Evolutionary conservation across 2,888 invertebrate genomes (phyloP).

Genomic region (Acleris holmiana): DNA sequence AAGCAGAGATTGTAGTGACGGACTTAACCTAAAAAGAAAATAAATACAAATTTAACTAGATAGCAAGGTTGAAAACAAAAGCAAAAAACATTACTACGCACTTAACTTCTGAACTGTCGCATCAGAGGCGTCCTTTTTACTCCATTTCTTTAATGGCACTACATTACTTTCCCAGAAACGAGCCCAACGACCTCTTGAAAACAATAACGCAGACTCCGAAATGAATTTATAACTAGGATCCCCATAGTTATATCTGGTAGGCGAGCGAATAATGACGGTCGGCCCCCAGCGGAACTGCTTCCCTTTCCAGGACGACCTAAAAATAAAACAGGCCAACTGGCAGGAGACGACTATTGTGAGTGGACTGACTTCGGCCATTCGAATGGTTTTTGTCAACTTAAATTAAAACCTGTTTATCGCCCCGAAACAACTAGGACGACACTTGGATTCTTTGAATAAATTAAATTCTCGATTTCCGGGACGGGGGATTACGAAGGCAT

Average conservation of each 20-base stretch:
- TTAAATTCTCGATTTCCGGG: constrained; percentile 2
- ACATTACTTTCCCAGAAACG: constrained; percentile 23
- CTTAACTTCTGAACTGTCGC: neutral
- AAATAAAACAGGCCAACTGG: constrained; percentile 58
- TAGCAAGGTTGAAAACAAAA: too few relatives aligned
- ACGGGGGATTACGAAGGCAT: neutral
- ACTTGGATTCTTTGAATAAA: constrained; percentile 5
- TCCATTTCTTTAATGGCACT: constrained; percentile 15
- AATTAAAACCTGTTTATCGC: constrained; percentile 16
- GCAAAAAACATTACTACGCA: too few relatives aligned
- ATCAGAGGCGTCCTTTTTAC: neutral
- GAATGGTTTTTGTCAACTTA: constrained; percentile 9
- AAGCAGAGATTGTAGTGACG: too few relatives aligned
- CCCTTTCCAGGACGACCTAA: constrained; percentile 64
- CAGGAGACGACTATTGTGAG: constrained; percentile 44
- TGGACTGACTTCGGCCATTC: constrained; percentile 10
- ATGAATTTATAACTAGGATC: constrained; percentile 28
- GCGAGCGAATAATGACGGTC: constrained; percentile 35
- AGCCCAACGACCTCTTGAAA: constrained; percentile 25
- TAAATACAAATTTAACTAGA: too few relatives aligned
- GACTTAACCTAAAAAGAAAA: too few relatives aligned
- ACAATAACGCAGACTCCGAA: constrained; percentile 23
- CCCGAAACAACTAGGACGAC: neutral
- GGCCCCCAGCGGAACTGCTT: constrained; percentile 54
- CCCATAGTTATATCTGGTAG: constrained; percentile 30